Evolutionary conservation across 2,888 invertebrate species (phyloP).

Genomic region (Macropis europaea): DNA sequence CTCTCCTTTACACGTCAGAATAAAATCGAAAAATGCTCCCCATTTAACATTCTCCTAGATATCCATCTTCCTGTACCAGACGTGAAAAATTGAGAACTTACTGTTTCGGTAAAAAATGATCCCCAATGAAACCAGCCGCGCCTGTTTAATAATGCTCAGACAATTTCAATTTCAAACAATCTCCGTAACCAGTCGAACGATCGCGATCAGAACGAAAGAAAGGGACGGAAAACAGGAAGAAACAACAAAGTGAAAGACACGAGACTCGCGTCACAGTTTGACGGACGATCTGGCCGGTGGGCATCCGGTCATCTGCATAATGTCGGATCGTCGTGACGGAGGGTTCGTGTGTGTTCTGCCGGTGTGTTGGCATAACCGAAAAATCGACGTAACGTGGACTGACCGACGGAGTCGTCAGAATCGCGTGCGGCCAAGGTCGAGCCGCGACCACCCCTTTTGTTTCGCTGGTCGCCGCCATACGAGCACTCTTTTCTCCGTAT

Average conservation of each 20-base stretch:
- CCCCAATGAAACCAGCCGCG: no score
- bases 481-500: slow-evolving; percentile 46
- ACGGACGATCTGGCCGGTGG: slow-evolving; percentile 11
- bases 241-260: not conserved
- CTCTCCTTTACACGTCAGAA: no score
- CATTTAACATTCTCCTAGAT: no score
- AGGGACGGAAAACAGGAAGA: not conserved
- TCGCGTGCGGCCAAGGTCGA: slow-evolving; percentile 78
- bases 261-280: not conserved
- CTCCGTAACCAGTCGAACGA: no score
- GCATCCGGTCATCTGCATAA: slow-evolving; percentile 40
- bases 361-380: slow-evolving; percentile 50
- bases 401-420: slow-evolving; percentile 64
- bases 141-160: no score
- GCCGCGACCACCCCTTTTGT: slow-evolving; percentile 56
- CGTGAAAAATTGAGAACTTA: no score
- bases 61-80: no score
- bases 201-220: no score
- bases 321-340: slow-evolving; percentile 44
- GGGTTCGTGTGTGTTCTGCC: slow-evolving; percentile 33
- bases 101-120: no score
- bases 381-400: slow-evolving; percentile 64
- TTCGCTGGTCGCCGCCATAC: slow-evolving; percentile 41
- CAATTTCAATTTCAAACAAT: no score
- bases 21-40: no score